Conservation (phyloP, 2,888 invertebrate genomes). For the Teinopalpus imperialis region DNA sequence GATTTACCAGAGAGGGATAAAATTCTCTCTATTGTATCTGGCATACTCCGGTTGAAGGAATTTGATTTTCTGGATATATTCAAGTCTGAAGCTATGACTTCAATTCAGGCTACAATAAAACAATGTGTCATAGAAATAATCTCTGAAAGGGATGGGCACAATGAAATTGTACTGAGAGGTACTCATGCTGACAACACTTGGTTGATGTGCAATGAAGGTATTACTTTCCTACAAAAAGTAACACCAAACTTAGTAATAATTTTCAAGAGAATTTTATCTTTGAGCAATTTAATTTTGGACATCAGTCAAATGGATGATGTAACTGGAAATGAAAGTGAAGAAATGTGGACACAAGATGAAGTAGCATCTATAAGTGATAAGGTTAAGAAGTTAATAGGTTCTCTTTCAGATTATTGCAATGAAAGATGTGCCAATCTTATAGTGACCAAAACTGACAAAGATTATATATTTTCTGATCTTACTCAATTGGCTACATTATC, state of each 20-base stretch:
- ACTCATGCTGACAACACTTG: conserved; percentile 69
- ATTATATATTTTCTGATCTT: conserved; percentile 86
- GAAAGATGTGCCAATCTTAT: conserved; percentile 95
- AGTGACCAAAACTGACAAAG: conserved; percentile 88
- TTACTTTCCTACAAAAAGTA: conserved; percentile 84
- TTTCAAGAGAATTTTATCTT: conserved; percentile 87
- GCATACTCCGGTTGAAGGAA: conserved; percentile 92
- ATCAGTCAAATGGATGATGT: conserved; percentile 84
- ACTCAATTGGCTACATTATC: conserved; percentile 89
- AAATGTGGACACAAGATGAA: conserved; percentile 87
- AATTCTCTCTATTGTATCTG: conserved; percentile 93
- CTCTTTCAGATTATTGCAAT: conserved; percentile 95
- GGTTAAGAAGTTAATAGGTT: conserved; percentile 88
- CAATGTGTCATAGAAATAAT: conserved; percentile 91
- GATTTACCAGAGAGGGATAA: conserved; percentile 91
- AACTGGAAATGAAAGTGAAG: conserved; percentile 84
- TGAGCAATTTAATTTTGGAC: conserved; percentile 89
- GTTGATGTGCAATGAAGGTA: conserved; percentile 86
- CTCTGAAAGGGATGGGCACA: conserved; percentile 68
- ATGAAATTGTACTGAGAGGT: conserved; percentile 72
- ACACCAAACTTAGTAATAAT: conserved; percentile 85
- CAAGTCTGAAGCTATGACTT: conserved; percentile 93
- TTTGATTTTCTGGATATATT: conserved; percentile 94
- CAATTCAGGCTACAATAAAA: conserved; percentile 93
- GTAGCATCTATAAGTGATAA: conserved; percentile 85